A percentile compares a stretch with the other conserved stretches of the same genome.
These are phyloP conservation scores for Pachyuromys duprasi DNA, from an alignment of 2,797 vertebrate species.

Conservation along the genomic window DNA sequence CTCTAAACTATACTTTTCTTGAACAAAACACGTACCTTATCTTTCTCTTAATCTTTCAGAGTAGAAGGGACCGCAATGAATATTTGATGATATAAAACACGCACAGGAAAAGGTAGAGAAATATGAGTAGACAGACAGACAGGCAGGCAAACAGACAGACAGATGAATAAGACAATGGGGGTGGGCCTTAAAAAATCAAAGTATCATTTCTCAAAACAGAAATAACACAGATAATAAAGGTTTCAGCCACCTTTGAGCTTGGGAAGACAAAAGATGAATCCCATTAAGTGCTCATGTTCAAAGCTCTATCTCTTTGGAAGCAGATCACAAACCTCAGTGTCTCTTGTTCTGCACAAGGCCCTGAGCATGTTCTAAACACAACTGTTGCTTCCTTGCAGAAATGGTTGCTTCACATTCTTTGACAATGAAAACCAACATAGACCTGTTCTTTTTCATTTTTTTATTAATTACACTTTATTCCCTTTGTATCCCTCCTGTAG, in stretches of 20 bases:
- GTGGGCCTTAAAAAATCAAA: not conserved
- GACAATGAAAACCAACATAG: not conserved
- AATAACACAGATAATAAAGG: not conserved
- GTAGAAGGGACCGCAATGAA: not conserved
- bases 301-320: not conserved
- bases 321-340: not conserved
- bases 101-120: not conserved
- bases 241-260: not conserved
- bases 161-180: too few species aligned
- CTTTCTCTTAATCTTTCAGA: not conserved
- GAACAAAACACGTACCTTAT: not conserved
- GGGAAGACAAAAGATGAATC: not conserved
- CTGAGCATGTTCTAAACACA: not conserved
- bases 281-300: not conserved
- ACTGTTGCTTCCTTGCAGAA: not conserved
- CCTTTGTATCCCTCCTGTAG: too few species aligned
- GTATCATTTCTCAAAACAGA: not conserved
- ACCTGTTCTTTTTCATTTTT: too few species aligned
- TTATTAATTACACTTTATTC: too few species aligned
- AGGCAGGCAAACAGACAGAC: not conserved
- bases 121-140: not conserved
- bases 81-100: conserved; percentile 8
- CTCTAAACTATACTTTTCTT: not conserved
- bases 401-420: not conserved
- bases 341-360: not conserved